Percentiles rank a stretch among this genome's conserved stretches.
Conservation (phyloP, 1,140 invertebrate species). For the Mesaphorura yosii region DNA sequence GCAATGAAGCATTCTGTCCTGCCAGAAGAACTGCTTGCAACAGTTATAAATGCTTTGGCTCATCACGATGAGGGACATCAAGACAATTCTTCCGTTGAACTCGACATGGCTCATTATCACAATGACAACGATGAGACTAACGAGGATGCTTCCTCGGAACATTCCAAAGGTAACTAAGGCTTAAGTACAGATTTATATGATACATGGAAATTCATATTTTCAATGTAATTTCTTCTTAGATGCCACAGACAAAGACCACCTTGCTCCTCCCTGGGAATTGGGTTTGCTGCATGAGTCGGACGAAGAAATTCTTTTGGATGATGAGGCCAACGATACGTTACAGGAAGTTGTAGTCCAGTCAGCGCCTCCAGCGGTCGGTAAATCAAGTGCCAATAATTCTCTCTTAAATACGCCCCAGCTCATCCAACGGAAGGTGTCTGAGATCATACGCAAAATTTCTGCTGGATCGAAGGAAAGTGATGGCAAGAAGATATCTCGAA, state of each 20-base stretch:
- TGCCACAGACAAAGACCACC: neutral
- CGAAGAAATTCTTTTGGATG: constrained; percentile 17
- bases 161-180: neutral
- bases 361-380: neutral
- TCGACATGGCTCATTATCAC: too few species aligned
- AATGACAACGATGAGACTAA: too few species aligned
- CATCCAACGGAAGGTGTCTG: too few species aligned
- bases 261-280: constrained; percentile 3
- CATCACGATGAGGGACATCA: constrained; percentile 23
- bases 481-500: neutral
- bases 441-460: neutral
- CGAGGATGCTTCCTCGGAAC: neutral
- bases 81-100: neutral
- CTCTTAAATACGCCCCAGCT: too few species aligned
- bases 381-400: neutral
- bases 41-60: constrained; percentile 26
- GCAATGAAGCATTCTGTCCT: neutral
- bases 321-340: neutral
- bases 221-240: neutral
- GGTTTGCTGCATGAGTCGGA: constrained; percentile 17
- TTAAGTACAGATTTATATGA: neutral
- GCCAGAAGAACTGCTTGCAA: constrained; percentile 11
- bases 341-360: neutral
- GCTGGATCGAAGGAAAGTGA: neutral
- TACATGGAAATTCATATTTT: neutral